Evolutionary conservation across 2,888 invertebrate species (phyloP).

Genomic region (Bugulina stolonifera): DNA sequence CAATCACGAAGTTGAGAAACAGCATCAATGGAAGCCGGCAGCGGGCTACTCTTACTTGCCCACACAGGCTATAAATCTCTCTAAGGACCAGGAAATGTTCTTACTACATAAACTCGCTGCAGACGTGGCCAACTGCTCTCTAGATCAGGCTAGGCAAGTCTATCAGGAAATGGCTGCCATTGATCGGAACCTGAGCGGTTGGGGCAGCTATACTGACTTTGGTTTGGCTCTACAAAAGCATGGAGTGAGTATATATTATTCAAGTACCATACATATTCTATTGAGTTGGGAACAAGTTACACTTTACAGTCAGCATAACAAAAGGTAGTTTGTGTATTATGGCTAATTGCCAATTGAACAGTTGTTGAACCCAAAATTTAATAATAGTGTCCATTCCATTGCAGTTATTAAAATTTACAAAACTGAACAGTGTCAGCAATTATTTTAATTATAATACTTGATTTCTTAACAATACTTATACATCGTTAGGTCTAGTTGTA

Average conservation of each 20-base stretch:
- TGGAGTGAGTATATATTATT: constrained; percentile 21
- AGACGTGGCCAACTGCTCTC: constrained; percentile 35
- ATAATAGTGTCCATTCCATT: too few species aligned
- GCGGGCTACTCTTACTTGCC: constrained; percentile 35
- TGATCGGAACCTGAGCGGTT: constrained; percentile 38
- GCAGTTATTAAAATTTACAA: too few species aligned
- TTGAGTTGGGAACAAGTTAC: too few species aligned
- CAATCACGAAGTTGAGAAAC: background rate
- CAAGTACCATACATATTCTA: too few species aligned
- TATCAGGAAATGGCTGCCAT: constrained; percentile 40
- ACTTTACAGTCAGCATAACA: too few species aligned
- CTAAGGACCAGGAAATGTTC: constrained; percentile 35
- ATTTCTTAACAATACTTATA: too few species aligned
- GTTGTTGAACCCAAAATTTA: too few species aligned
- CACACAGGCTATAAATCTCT: constrained; percentile 34
- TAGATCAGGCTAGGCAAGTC: constrained; percentile 35
- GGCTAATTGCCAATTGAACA: too few species aligned
- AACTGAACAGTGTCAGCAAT: too few species aligned
- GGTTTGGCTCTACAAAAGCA: constrained; percentile 4
- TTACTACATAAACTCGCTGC: constrained; percentile 35
- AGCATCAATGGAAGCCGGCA: constrained; percentile 21
- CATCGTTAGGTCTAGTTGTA: too few species aligned
- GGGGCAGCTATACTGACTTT: constrained; percentile 37
- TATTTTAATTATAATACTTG: too few species aligned
- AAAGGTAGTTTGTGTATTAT: too few species aligned